These are phyloP conservation scores for Agrochola lychnidis DNA, from an alignment of 2,888 invertebrate species.

Conservation along the genomic window DNA sequence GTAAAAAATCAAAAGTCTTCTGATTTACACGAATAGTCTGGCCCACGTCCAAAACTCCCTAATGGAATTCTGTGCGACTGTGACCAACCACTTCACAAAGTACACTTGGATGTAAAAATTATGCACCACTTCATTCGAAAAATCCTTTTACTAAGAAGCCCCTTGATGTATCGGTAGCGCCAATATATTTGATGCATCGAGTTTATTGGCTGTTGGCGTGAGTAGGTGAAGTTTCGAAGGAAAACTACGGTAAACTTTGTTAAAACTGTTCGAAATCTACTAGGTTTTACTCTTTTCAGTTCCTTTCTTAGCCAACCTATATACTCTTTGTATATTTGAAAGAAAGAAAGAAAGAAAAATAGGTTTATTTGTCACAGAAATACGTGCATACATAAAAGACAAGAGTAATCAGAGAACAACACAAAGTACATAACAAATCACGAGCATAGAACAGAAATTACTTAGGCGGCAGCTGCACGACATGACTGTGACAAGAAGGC, in stretches of 20 bases:
- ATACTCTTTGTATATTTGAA: too few relatives aligned
- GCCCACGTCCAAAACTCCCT: conserved; percentile 85
- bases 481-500: too few relatives aligned
- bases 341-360: too few relatives aligned
- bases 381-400: too few relatives aligned
- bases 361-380: too few relatives aligned
- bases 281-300: not conserved
- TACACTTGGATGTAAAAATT: conserved; percentile 83
- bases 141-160: conserved; percentile 75
- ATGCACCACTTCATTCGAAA: conserved; percentile 78
- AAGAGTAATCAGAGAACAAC: too few relatives aligned
- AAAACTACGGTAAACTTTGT: not conserved
- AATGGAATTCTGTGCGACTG: conserved; percentile 86
- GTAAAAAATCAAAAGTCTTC: conserved; percentile 68
- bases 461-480: too few relatives aligned
- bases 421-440: too few relatives aligned
- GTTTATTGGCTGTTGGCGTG: not conserved
- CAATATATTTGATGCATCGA: conserved; percentile 56
- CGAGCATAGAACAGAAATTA: too few relatives aligned
- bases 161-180: conserved; percentile 59
- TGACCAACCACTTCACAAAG: conserved; percentile 82
- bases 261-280: not conserved
- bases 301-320: not conserved
- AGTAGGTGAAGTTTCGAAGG: not conserved
- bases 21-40: conserved; percentile 74